A percentile compares a stretch with the other conserved stretches of the same genome.
These are phyloP conservation scores for Megalopta genalis DNA, from an alignment of 1,140 invertebrate species.

Conservation along the genomic window DNA sequence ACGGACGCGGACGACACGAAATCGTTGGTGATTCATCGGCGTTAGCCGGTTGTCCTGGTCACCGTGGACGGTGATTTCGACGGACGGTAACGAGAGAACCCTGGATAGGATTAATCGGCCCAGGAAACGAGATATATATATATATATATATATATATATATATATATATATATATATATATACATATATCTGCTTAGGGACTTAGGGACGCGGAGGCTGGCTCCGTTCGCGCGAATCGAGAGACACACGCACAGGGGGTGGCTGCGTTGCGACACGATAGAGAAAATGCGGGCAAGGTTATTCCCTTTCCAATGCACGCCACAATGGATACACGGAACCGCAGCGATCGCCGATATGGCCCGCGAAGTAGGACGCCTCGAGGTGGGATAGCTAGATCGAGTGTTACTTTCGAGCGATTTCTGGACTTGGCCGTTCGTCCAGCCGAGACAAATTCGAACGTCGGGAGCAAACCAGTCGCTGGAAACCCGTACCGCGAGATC, in stretches of 20 bases:
- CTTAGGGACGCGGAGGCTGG: not conserved
- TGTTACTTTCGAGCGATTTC: slow-evolving; percentile 58
- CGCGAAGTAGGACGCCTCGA: slow-evolving; percentile 47
- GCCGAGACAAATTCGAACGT: slow-evolving; percentile 11
- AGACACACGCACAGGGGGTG: slow-evolving; percentile 29
- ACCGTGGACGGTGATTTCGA: not conserved
- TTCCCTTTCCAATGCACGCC: slow-evolving; percentile 54
- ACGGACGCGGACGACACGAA: too few species aligned
- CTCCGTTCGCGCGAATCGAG: not conserved
- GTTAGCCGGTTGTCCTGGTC: not conserved
- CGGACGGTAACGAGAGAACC: not conserved
- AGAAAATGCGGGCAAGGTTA: slow-evolving; percentile 62
- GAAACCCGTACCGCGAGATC: not conserved
- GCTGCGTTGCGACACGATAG: slow-evolving; percentile 44
- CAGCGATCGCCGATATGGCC: slow-evolving; percentile 47
- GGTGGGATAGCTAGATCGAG: slow-evolving; percentile 29
- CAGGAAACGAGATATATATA: not conserved
- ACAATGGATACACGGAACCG: slow-evolving; percentile 60
- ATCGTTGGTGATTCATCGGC: not conserved
- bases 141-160: not conserved
- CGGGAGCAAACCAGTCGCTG: slow-evolving; percentile 26
- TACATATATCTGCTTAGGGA: not conserved
- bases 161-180: not conserved
- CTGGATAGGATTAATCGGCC: slow-evolving; percentile 15
- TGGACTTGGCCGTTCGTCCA: slow-evolving; percentile 25